phyloP scores from a whole-genome alignment of 2,797 vertebrate genomes.

The Distichodus sexfasciatus region DNA sequence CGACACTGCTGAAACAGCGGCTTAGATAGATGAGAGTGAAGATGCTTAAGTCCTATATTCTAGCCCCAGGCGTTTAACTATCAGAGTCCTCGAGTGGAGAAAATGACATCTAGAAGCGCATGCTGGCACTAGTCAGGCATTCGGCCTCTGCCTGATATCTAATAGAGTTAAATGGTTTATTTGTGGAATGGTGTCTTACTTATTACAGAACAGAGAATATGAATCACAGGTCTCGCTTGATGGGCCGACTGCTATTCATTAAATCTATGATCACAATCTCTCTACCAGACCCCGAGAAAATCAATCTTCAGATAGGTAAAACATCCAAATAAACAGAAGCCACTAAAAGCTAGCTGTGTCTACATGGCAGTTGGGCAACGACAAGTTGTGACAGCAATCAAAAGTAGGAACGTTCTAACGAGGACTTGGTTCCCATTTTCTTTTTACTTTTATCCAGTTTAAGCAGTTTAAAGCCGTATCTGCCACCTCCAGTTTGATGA shows the following conservation, averaged over 20 bases:
- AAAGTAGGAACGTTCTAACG: too few species aligned
- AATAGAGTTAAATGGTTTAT: slow-evolving; percentile 5
- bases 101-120: background rate
- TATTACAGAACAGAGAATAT: slow-evolving; percentile 8
- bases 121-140: background rate
- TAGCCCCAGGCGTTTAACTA: slow-evolving; percentile 4
- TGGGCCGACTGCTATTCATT: background rate
- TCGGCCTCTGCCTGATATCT: slow-evolving; percentile 20
- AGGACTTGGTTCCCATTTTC: too few species aligned
- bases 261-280: background rate
- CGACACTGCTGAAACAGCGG: background rate
- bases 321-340: background rate
- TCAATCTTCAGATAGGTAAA: background rate
- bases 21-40: background rate
- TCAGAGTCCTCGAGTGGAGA: background rate
- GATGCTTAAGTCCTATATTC: background rate
- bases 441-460: too few species aligned
- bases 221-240: slow-evolving; percentile 17
- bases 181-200: slow-evolving; percentile 3
- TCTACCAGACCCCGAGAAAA: background rate
- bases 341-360: too few species aligned
- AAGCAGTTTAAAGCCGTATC: too few species aligned
- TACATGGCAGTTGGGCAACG: too few species aligned
- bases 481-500: too few species aligned
- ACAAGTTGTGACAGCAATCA: too few species aligned